Evolutionary conservation across 2,797 vertebrate species (phyloP), one percentile per base, ranked within the genome.

Genomic region (Lagodon rhomboides): DNA sequence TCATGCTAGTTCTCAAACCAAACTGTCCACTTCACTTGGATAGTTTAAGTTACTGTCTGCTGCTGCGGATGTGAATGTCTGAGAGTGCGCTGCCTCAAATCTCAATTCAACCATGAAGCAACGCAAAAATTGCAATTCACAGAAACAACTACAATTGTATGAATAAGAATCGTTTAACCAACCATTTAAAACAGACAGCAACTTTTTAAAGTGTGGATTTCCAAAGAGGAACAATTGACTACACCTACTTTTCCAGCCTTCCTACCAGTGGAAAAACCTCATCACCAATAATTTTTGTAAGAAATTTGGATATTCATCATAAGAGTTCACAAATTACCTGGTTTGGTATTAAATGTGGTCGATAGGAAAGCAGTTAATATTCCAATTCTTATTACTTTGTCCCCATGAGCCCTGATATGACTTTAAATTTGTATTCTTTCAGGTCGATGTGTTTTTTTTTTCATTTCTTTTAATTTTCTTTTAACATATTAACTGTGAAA

Each of bases 361-460:
- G 62, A 34, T 25, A 25, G 4, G 27, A n/a, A 12, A 63, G 55
- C 17, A 51, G 9, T 17, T 17, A 16, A 54, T 49, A 55, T 65
- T 41, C 3, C 51, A 38, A 16, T 38, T 49, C 49, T 51, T 18
- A 56, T 74, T 73, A 56, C 76, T 73, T 69, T 22, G 23, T 60
- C 22, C n/a, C 46, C 25, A 6, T 10, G 58, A 75, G 56, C 12
- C 63, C n/a, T 22, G 58, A 74, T 38, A 27, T 56, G 46, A 49
- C 44, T 53, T 70, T 18, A 68, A 53, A 53, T 61, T 65, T 38
- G 13, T 30, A 25, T 38, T 41, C 20, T 58, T 59, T 30, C 10
- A 61, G 46, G 60, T 67, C 3, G 67, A 51, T 1, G 38, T 44
- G 18, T 54, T 54, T 50, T 20, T 49, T 51, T 61, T n/a, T 25